These are phyloP conservation scores for Troides aeacus DNA, from an alignment of 2,888 invertebrate species.

Conservation along the genomic window DNA sequence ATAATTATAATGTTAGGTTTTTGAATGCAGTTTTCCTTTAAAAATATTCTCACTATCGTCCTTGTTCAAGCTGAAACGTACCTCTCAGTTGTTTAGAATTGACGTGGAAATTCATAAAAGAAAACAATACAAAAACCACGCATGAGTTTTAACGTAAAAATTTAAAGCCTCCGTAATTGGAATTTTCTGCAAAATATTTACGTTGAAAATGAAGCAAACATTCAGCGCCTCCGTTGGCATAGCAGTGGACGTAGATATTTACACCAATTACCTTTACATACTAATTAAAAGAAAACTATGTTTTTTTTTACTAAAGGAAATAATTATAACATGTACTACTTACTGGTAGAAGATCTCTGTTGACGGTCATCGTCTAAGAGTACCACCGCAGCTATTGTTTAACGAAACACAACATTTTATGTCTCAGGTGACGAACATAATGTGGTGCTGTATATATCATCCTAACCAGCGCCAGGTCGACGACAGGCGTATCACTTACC, in stretches of 20 bases:
- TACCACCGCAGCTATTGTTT: too few relatives aligned
- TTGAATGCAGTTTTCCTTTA: neutral
- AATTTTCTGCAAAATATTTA: slow-evolving; percentile 1
- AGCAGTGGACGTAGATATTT: neutral
- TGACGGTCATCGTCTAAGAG: too few relatives aligned
- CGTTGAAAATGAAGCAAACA: slow-evolving; percentile 2
- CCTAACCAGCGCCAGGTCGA: too few relatives aligned
- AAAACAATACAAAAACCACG: neutral
- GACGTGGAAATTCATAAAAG: neutral
- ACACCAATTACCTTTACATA: neutral
- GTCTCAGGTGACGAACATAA: too few relatives aligned
- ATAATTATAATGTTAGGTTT: neutral
- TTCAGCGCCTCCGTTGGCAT: neutral
- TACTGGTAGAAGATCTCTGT: too few relatives aligned
- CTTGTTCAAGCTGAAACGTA: neutral
- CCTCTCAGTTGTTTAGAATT: neutral
- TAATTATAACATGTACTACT: too few relatives aligned
- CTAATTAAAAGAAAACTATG: neutral
- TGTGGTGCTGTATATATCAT: too few relatives aligned
- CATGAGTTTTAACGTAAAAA: slow-evolving; percentile 1
- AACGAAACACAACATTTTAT: too few relatives aligned
- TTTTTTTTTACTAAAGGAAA: too few relatives aligned
- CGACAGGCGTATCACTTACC: too few relatives aligned
- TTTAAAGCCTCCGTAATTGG: neutral
- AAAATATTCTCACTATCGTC: neutral